A percentile compares a stretch with the other conserved stretches of the same genome.
These are phyloP conservation scores for Maccullochella peelii DNA, from an alignment of 2,113 vertebrate genomes.

Conservation along the genomic window DNA sequence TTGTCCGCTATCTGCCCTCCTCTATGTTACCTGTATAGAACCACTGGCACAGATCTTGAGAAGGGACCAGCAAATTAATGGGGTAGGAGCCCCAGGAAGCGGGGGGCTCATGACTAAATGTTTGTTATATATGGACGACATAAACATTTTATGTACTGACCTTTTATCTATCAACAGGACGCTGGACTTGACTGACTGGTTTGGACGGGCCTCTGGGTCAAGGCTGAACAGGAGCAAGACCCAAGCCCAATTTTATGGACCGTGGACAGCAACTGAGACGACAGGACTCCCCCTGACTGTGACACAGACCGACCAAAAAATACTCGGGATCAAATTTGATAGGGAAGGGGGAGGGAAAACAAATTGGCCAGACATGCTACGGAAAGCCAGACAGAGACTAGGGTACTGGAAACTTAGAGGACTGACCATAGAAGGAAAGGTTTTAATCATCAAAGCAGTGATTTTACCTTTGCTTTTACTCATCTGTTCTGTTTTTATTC, in stretches of 20 bases:
- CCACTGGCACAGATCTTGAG: conserved; percentile 36
- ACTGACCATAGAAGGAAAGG: conserved; percentile 4
- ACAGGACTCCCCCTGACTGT: too few species aligned
- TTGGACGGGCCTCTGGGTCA: too few species aligned
- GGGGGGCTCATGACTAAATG: neutral
- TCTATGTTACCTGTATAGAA: neutral
- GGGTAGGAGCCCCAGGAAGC: neutral
- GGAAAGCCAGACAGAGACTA: conserved; percentile 5
- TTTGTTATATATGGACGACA: conserved; percentile 8
- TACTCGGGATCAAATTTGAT: too few species aligned
- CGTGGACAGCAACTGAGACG: too few species aligned
- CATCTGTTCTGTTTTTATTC: neutral
- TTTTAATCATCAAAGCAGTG: conserved; percentile 23
- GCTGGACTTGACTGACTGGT: too few species aligned
- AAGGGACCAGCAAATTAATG: conserved; percentile 12
- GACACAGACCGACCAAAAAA: too few species aligned
- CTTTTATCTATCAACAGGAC: conserved; percentile 19
- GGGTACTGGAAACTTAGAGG: neutral
- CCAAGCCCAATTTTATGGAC: conserved; percentile 23
- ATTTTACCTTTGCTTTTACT: conserved; percentile 24
- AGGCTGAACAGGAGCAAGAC: conserved; percentile 5
- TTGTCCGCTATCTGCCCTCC: conserved; percentile 26
- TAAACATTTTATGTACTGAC: conserved; percentile 11
- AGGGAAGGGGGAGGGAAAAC: too few species aligned
- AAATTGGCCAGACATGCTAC: too few species aligned